Conservation (phyloP, 92 coral and sea anemone genomes). For the Phenganax subtilis region DNA sequence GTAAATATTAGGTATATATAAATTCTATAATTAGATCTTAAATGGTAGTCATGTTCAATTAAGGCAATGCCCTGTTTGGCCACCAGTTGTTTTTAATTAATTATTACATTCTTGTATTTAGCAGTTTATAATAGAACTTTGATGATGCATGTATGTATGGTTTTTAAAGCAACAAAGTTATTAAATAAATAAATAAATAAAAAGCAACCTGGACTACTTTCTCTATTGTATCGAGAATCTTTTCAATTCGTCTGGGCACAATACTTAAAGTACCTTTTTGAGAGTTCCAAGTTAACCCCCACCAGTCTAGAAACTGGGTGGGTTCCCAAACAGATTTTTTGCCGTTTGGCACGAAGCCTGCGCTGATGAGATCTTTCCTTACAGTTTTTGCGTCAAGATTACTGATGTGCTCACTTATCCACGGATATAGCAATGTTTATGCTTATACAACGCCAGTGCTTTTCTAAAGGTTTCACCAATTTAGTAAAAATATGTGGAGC, state of each 20-base stretch:
- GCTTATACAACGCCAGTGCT: neutral
- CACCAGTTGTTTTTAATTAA: too few relatives aligned
- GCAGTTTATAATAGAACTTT: too few relatives aligned
- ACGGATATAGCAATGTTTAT: neutral
- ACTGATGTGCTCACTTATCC: neutral
- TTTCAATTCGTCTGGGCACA: constrained; percentile 38
- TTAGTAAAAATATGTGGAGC: constrained; percentile 21
- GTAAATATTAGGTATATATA: too few relatives aligned
- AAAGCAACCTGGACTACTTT: neutral
- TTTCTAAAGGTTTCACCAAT: constrained; percentile 13
- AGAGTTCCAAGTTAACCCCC: constrained; percentile 51
- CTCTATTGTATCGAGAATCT: constrained; percentile 33
- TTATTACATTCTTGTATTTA: too few relatives aligned
- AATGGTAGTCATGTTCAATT: too few relatives aligned
- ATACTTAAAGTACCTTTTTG: constrained; percentile 46
- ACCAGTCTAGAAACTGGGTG: constrained; percentile 45
- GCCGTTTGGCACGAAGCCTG: constrained; percentile 52
- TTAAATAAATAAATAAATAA: neutral
- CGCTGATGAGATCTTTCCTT: neutral
- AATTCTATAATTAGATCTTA: too few relatives aligned
- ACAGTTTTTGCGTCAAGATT: neutral
- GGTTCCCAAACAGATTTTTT: constrained; percentile 50
- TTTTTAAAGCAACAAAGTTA: too few relatives aligned
- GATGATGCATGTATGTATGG: too few relatives aligned
- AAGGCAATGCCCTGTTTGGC: too few relatives aligned